Base-by-base conservation (phyloP, 2,888 invertebrate species). In the Leistus spinibarbis region DNA sequence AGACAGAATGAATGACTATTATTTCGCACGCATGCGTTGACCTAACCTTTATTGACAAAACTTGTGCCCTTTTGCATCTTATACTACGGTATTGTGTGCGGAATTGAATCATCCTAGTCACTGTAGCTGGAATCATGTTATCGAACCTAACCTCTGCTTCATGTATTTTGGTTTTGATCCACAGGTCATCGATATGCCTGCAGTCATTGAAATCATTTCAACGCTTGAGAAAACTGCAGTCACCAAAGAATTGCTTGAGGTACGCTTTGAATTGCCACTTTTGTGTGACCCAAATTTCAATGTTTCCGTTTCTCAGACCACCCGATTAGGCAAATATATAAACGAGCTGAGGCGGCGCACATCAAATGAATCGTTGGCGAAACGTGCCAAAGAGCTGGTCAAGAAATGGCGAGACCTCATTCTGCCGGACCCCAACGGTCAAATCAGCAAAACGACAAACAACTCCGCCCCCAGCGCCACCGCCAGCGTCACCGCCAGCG, bases 101-200 rank as follows among this genome's bases (percentile, higher is more conserved):
- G 7, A n/a, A n/a, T n/a, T n/a, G n/a, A n/a, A n/a, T n/a, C n/a
- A n/a, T n/a, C n/a, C n/a, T n/a, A n/a, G n/a, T n/a, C n/a, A n/a
- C n/a, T n/a, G n/a, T n/a, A n/a, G n/a, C n/a, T n/a, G n/a, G n/a
- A n/a, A n/a, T n/a, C n/a, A n/a, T n/a, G n/a, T 56, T 3, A 56
- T 3, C 7, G 3, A 24, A 24, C 24, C 7, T 24, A 24, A 24
- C 24, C 24, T 24, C 24, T 1, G 16, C 20, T 16, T 16, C 57
- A 57, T 9, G 7, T 16, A 10, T 4, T 20, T 10, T 60, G 17
- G 17, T 72, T 78, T 76, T 40, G 2, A 76, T 80, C 88, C 90
- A 76, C 87, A 97, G 97, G 97, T 97, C 90, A 92, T 95, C 90
- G 94, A 97, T 91, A 95, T 96, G 95, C 93, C 92, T 86, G 90